These are phyloP conservation scores for Elymnias hypermnestra DNA, from an alignment of 1,140 invertebrate genomes.

Conservation along the genomic window DNA sequence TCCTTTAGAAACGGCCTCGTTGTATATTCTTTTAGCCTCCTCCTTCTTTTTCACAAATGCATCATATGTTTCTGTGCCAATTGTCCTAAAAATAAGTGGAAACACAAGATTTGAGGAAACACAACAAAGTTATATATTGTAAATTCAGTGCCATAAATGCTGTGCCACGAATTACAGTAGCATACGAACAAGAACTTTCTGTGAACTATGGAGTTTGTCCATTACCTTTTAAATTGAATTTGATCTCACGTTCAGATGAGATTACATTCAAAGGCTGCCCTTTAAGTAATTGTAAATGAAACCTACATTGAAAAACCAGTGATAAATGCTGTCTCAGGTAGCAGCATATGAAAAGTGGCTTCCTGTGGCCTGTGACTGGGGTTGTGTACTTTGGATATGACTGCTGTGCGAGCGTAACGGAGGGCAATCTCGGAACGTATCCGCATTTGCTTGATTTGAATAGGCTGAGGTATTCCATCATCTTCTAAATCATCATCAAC, in stretches of 20 bases:
- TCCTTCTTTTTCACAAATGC: constrained; percentile 69
- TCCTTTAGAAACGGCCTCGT: constrained; percentile 77
- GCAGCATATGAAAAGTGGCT: constrained; percentile 77
- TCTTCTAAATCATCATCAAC: not conserved
- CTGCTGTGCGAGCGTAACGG: constrained; percentile 78
- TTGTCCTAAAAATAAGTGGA: constrained; percentile 37
- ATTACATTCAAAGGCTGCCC: too few species aligned
- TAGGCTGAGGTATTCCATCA: constrained; percentile 30
- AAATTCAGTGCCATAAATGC: too few species aligned
- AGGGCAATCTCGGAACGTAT: constrained; percentile 77
- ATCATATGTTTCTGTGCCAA: constrained; percentile 56
- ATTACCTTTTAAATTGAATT: too few species aligned
- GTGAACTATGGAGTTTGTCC: too few species aligned
- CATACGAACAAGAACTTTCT: too few species aligned
- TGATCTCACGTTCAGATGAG: too few species aligned
- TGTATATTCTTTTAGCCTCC: constrained; percentile 80
- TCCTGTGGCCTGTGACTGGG: constrained; percentile 76
- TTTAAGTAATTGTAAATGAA: not conserved
- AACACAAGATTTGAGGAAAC: too few species aligned
- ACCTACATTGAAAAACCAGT: constrained; percentile 79
- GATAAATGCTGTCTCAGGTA: constrained; percentile 81
- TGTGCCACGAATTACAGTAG: too few species aligned
- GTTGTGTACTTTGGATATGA: constrained; percentile 78
- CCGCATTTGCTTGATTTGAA: constrained; percentile 72
- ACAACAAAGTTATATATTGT: not conserved